Evolutionary conservation across 2,113 vertebrate genomes (phyloP), one percentile per base, ranked within the genome.

Genomic region (Gymnocephalus cernua): DNA sequence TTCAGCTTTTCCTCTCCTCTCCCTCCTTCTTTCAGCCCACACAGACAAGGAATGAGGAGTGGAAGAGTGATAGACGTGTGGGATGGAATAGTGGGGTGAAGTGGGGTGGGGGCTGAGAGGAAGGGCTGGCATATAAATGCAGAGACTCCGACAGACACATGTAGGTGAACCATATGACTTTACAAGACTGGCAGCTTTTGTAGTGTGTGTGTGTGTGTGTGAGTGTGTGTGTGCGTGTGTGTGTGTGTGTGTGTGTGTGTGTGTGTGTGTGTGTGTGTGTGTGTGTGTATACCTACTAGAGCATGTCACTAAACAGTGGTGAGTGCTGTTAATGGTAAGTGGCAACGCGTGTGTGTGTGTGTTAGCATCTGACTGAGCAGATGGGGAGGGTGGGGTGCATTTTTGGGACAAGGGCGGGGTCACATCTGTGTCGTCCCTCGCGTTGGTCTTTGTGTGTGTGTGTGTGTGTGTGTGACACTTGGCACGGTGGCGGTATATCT

Each of bases 401-500:
- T 91, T 87, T 70, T 75, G 82, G 90, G 86, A 91, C 89, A 81
- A 88, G 91, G 88, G 91, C 83, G 78, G 87, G 89, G 88, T 92
- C 87, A 91, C 88, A 89, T 93, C 86, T 91, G 92, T 87, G 92
- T 84, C 59, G 51, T 89, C 89, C 79, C 73, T 80, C 2, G 56
- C 50, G 58, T 91, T 79, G 73, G 77, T 89, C 67, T 79, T 58
- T 81, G 79, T 84, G 66, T 82, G 70, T 71, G 77, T 56, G 38
- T 79, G 76, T 53, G 48, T 77, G 59, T 54, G 62, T 74, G 45
- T 51, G 41, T 2, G 77, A 70, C 53, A 72, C 75, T 87, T 84
- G 84, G 85, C 88, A 70, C 18, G 66, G 86, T 59, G 51, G 79
- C 80, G n/a, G n/a, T 83, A 70, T 62, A 82, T 68, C 88, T 77